Evolutionary conservation across 2,797 vertebrate genomes (phyloP), one percentile per base, ranked within the genome.

Genomic region (Sternarchorhynchus goeldii): DNA sequence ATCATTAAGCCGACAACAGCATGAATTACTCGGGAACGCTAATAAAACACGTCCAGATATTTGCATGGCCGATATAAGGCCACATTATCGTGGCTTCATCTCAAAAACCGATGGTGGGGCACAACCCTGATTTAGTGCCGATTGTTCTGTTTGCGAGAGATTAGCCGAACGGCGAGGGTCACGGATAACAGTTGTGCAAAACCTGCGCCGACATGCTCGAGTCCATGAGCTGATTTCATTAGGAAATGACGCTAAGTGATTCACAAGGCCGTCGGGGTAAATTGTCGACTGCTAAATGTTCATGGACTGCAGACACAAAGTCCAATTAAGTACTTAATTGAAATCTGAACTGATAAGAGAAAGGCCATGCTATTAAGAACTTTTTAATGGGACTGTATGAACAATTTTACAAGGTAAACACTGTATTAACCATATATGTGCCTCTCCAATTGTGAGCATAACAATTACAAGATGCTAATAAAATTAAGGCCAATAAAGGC

Each of bases 21-120:
- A n/a, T 56, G 32, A 76, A 81, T 73, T 72, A 62, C 8, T 25
- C 12, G 75, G 31, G 66, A 76, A 59, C 65, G 76, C 68, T 81
- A 81, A 81, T 85, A 75, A 59, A 36, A 57, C 69, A 85, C 31
- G 79, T 74, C 60, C 2, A 16, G 69, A 41, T 65, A 58, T 69
- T 75, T 74, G 41, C 63, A 50, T 53, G 55, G 6, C 73, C 78
- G 68, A 78, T 76, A 74, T 65, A 64, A 71, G 39, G 65, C 25
- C 17, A 75, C 62, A 75, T 81, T 81, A 81, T 67, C 20, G 75
- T 78, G 65, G 20, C 56, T 21, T 76, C 66, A 71, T 62, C 45
- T 56, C 56, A 41, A 58, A 59, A 50, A 58, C 20, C 18, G 21
- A 31, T 10, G 25, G 32, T 8, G 17, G 75, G 76, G 69, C 58